Base-by-base conservation (phyloP, 2,113 vertebrate species). In the Boleophthalmus pectinirostris region DNA sequence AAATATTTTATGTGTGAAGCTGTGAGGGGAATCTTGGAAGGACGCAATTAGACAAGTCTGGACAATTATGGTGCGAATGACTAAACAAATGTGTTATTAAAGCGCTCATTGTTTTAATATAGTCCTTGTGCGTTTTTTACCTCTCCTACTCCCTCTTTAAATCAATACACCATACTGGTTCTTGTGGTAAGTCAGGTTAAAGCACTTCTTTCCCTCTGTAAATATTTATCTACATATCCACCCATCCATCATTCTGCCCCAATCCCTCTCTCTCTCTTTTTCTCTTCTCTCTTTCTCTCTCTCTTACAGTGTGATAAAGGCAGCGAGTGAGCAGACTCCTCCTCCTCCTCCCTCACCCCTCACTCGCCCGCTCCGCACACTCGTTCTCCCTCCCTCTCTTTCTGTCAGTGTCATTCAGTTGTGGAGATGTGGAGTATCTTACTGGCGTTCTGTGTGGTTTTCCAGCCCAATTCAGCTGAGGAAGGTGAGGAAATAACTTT, bases 341-440 rank as follows among this genome's bases (percentile, higher is more conserved):
- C 91, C 89, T 81, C 73, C 85, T 73, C 72, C 75, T 76, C 68
- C 76, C 63, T 73, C 63, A 73, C 71, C 56, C 75, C 76, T 73
- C 81, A 69, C 85, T 70, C 81, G 49, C 49, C 13, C 49, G 49
- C 49, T 16, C 47, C 20, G 51, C 8, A 10, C 20, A n/a, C 51
- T 54, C 51, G 6, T 9, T 74, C 78, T 76, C 85, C 68, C 68
- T 77, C 91, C 72, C 87, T 85, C 87, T 79, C 87, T 87, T 69
- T 83, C 81, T 89, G 89, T 92, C 88, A 88, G 90, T 92, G 90
- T 90, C 85, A 87, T 87, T 90, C 88, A 87, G 83, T 87, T 81
- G 91, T 93, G 90, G 92, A 92, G 87, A 94, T 94, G 93, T 94
- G 92, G 93, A 93, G 90, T 88, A 84, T 93, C 82, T 82, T 93